Percentiles rank a stretch among this genome's conserved stretches.
phyloP scores from a whole-genome alignment of 2,113 vertebrate species.

The Tachysurus fulvidraco region DNA sequence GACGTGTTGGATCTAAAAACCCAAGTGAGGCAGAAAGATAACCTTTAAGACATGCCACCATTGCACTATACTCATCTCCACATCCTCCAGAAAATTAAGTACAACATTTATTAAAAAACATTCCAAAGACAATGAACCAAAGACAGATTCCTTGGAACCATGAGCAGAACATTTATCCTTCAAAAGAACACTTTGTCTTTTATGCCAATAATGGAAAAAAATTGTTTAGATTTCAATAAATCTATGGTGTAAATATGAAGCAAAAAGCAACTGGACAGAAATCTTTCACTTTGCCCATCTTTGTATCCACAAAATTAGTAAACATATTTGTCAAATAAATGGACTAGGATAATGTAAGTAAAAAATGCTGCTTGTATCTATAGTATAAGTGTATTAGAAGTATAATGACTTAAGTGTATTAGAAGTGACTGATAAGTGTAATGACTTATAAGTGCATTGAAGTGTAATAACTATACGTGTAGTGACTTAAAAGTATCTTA shows the following conservation, averaged over 20 bases:
- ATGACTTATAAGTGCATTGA: too few species aligned
- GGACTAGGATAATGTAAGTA: not conserved
- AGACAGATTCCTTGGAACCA: conserved; percentile 17
- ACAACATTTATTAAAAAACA: conserved; percentile 26
- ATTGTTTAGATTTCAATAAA: not conserved
- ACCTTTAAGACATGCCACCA: not conserved
- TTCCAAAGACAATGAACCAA: conserved; percentile 28
- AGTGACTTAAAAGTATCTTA: too few species aligned
- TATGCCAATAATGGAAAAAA: not conserved
- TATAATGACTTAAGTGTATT: too few species aligned
- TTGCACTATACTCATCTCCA: conserved; percentile 3
- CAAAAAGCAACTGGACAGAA: not conserved
- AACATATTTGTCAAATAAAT: not conserved
- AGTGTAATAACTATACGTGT: too few species aligned
- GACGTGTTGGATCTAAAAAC: conserved; percentile 71
- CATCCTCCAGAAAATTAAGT: conserved; percentile 10
- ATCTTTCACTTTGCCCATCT: not conserved
- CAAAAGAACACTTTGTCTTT: conserved; percentile 40
- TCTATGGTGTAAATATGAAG: not conserved
- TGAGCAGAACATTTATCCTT: not conserved
- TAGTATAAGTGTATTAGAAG: too few species aligned
- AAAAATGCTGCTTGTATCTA: not conserved
- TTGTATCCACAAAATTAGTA: not conserved
- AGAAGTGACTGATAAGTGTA: too few species aligned
- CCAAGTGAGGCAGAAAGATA: not conserved